Percentiles rank a stretch among this genome's conserved stretches.
These are phyloP conservation scores for Saccostrea cuccullata DNA, from an alignment of 1,140 invertebrate genomes.

Conservation along the genomic window DNA sequence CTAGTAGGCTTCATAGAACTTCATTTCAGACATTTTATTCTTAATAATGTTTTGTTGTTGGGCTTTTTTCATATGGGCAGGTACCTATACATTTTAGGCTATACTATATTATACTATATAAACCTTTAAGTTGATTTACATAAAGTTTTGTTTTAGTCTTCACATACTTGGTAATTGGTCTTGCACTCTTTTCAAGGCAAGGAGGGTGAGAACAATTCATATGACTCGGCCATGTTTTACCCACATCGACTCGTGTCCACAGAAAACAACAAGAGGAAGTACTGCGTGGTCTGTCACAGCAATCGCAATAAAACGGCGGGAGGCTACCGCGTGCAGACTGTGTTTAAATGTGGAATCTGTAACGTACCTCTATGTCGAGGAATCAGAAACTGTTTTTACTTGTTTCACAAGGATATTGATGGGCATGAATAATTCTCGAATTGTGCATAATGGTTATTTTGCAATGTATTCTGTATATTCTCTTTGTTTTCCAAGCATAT, in stretches of 20 bases:
- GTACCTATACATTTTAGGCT: background rate
- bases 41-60: background rate
- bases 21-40: no score
- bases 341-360: slow-evolving; percentile 13
- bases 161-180: background rate
- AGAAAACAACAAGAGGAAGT: slow-evolving; percentile 29
- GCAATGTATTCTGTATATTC: background rate
- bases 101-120: background rate
- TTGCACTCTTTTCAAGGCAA: slow-evolving; percentile 15
- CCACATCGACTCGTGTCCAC: slow-evolving; percentile 25
- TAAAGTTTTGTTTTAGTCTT: no score
- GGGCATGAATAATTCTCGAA: background rate
- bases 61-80: background rate
- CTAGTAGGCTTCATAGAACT: no score
- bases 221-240: background rate
- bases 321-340: slow-evolving; percentile 5
- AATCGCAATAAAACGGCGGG: background rate
- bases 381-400: slow-evolving; percentile 21
- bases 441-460: no score
- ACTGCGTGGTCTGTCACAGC: slow-evolving; percentile 32
- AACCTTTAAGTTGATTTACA: background rate
- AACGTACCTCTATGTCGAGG: background rate
- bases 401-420: slow-evolving; percentile 10
- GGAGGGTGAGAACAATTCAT: background rate
- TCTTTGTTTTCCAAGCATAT: slow-evolving; percentile 5